Conservation (phyloP, 92 coral and sea anemone species). For the Actinernus sp. region DNA sequence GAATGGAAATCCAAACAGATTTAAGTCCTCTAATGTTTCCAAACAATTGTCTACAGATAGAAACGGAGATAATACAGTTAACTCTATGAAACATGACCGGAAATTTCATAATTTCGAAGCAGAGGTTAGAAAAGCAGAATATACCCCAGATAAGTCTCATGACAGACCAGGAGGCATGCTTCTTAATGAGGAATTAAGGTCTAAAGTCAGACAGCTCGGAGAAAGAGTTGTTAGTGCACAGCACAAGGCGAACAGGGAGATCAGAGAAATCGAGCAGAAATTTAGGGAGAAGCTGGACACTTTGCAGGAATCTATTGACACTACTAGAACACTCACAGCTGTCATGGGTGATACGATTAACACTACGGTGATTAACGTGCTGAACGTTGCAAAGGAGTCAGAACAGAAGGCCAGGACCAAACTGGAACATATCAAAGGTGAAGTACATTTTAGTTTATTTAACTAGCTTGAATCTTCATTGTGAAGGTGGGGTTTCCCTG, state of each 20-base stretch:
- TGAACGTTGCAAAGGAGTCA: conserved; percentile 52
- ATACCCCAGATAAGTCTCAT: no score
- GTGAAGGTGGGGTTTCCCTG: no score
- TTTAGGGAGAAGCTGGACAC: conserved; percentile 43
- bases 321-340: conserved; percentile 47
- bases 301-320: conserved; percentile 35
- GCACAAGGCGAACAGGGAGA: conserved; percentile 45
- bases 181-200: conserved; percentile 1
- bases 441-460: no score
- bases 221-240: conserved; percentile 56
- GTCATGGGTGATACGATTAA: conserved; percentile 65
- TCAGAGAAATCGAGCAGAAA: conserved; percentile 50
- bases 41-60: no score
- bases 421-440: conserved; percentile 61
- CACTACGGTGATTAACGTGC: conserved; percentile 46
- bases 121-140: no score
- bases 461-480: no score
- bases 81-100: no score
- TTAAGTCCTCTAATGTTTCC: no score
- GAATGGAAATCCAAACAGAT: no score
- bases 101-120: no score
- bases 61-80: no score
- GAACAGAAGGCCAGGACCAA: conserved; percentile 64
- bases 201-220: conserved; percentile 41
- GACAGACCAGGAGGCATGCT: not conserved